Base-by-base conservation (phyloP, 2,888 invertebrate genomes). In the Griposia aprilina region DNA sequence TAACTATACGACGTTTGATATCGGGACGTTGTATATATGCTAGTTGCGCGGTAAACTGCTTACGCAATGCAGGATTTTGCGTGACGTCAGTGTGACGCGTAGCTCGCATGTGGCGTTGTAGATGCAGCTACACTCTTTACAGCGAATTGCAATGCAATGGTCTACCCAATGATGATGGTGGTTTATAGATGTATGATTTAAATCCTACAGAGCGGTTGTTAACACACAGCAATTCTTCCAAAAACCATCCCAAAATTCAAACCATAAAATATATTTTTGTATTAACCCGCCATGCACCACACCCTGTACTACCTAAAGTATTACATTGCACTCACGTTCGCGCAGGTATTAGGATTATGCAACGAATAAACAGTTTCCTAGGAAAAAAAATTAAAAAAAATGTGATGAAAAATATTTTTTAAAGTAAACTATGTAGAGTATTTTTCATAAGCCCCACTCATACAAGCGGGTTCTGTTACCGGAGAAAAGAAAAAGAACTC, bases 331-430 rank as follows among this genome's bases (percentile, higher is more conserved):
- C 78, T 81, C 82, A 73, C 70, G 79, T 78, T 73, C 73, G 45
- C 65, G 67, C 73, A 23, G 4, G 80, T 87, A 82, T 79, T 67
- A 78, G 80, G 87, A 87, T 85, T 87, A 85, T 82, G 77, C 77
- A 79, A 81, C 83, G 76, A 81, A 78, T 82, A 87, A 80, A 82
- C 85, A 69, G 74, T n/a, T 65, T 73, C 41, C 41, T 71, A 68
- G 67, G 26, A 45, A 78, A 77, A 75, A 76, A 65, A 59, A 67
- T 15, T 41, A 69, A 76, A 67, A 77, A 78, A 17, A 30, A 3
- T n/a, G 30, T 26, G 5, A 73, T 45, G 62, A 13, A 41, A 57
- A 63, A 83, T 77, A 76, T 82, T 78, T 66, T 71, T 30, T 36
- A 73, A 77, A 70, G 69, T 26, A 55, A 60, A 84, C 71, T 66